Percentiles rank a stretch among this genome's conserved stretches.
These are phyloP conservation scores for Halictus rubicundus DNA, from an alignment of 1,140 invertebrate genomes.

Conservation along the genomic window DNA sequence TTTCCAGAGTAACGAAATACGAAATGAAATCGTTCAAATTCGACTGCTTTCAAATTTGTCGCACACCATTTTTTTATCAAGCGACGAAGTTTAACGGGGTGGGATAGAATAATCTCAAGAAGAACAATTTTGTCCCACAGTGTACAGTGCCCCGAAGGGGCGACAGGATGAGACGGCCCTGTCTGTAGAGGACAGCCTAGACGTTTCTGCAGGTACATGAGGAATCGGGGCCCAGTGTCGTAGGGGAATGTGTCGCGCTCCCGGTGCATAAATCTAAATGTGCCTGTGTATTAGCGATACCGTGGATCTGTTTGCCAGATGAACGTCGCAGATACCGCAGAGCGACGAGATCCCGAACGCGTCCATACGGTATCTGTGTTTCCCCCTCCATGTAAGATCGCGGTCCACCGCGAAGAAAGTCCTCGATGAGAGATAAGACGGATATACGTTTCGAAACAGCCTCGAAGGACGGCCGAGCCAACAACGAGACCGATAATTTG, in stretches of 20 bases:
- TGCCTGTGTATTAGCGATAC: slow-evolving; percentile 45
- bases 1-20: too few species aligned
- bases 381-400: slow-evolving; percentile 10
- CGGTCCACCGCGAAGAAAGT: slow-evolving; percentile 45
- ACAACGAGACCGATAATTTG: slow-evolving; percentile 31
- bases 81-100: too few species aligned
- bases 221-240: slow-evolving; percentile 8
- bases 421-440: slow-evolving; percentile 44
- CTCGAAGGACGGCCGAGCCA: slow-evolving; percentile 31
- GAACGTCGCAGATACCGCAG: slow-evolving; percentile 41
- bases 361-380: slow-evolving; percentile 34
- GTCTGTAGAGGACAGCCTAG: background rate
- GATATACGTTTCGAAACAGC: slow-evolving; percentile 47
- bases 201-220: background rate
- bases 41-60: too few species aligned
- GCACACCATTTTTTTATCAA: too few species aligned
- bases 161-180: too few species aligned
- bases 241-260: slow-evolving; percentile 48
- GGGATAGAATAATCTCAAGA: too few species aligned
- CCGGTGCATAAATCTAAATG: slow-evolving; percentile 56
- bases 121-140: too few species aligned
- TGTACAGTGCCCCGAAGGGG: too few species aligned
- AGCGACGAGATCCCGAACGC: slow-evolving; percentile 1
- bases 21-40: too few species aligned
- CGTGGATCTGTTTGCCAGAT: slow-evolving; percentile 35